These are phyloP conservation scores for Melanophora roralis DNA, from an alignment of 2,888 invertebrate species.

Conservation along the genomic window DNA sequence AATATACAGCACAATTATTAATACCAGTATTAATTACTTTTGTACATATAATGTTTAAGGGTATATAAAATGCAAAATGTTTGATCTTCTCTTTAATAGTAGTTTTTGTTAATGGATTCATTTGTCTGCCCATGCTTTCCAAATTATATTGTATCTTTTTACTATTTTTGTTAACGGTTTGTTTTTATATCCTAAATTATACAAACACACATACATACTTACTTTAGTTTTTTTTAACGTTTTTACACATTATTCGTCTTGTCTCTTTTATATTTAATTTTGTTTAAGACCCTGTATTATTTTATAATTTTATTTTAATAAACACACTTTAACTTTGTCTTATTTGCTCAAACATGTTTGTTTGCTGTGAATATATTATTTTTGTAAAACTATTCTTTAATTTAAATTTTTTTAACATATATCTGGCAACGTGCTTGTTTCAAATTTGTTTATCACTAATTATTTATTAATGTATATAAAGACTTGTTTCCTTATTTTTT, in stretches of 20 bases:
- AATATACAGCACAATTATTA: neutral
- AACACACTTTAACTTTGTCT: slow-evolving; percentile 31
- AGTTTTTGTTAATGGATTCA: neutral
- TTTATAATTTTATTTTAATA: slow-evolving; percentile 40
- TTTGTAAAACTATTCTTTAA: slow-evolving; percentile 6
- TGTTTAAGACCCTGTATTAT: slow-evolving; percentile 50
- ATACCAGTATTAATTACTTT: too few species aligned
- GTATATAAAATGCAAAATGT: neutral
- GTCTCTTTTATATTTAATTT: neutral
- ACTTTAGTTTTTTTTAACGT: neutral
- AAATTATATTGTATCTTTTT: neutral
- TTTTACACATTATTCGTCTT: neutral
- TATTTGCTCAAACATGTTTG: slow-evolving; percentile 4
- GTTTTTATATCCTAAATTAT: slow-evolving; percentile 2
- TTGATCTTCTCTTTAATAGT: neutral
- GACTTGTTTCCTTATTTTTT: neutral
- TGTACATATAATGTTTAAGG: neutral
- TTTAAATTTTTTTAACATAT: slow-evolving; percentile 27
- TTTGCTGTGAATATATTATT: slow-evolving; percentile 6
- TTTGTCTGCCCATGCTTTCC: neutral
- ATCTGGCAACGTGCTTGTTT: slow-evolving; percentile 33
- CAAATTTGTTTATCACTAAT: slow-evolving; percentile 9
- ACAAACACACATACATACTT: slow-evolving; percentile 20
- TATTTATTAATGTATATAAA: neutral
- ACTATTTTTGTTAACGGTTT: neutral